Conservation (phyloP, 2,888 invertebrate genomes). For the Athalia circularis region DNA sequence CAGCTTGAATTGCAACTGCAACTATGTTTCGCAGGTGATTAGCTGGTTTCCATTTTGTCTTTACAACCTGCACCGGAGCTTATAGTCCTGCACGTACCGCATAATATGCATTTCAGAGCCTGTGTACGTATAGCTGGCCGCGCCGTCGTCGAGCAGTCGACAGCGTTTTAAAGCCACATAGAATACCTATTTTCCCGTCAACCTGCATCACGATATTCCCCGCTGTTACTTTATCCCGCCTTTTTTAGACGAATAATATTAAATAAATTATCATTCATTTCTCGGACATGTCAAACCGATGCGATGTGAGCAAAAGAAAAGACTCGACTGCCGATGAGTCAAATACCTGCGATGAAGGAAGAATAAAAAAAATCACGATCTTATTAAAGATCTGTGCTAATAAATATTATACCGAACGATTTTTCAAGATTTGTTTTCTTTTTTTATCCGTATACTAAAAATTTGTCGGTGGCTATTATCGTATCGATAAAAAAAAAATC, state of each 20-base stretch:
- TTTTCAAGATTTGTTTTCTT: too few relatives aligned
- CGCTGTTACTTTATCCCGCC: background rate
- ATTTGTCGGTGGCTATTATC: background rate
- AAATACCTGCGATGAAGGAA: too few relatives aligned
- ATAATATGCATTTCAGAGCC: too few relatives aligned
- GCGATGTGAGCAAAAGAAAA: background rate
- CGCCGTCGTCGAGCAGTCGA: background rate
- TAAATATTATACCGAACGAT: too few relatives aligned
- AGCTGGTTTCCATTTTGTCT: constrained; percentile 18
- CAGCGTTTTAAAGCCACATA: background rate
- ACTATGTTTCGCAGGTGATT: constrained; percentile 30
- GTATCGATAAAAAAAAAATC: too few relatives aligned
- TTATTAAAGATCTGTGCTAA: too few relatives aligned
- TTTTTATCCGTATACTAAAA: too few relatives aligned
- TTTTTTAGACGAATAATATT: constrained; percentile 1
- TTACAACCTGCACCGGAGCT: background rate
- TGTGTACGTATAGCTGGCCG: background rate
- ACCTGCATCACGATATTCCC: too few relatives aligned
- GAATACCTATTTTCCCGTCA: background rate
- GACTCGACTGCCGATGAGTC: background rate
- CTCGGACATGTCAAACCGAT: constrained; percentile 13
- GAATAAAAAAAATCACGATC: too few relatives aligned
- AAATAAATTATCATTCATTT: constrained; percentile 28
- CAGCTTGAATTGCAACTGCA: constrained; percentile 10
- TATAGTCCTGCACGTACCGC: too few relatives aligned